phyloP scores from a whole-genome alignment of 2,113 vertebrate genomes.

The Urocitellus parryii region DNA sequence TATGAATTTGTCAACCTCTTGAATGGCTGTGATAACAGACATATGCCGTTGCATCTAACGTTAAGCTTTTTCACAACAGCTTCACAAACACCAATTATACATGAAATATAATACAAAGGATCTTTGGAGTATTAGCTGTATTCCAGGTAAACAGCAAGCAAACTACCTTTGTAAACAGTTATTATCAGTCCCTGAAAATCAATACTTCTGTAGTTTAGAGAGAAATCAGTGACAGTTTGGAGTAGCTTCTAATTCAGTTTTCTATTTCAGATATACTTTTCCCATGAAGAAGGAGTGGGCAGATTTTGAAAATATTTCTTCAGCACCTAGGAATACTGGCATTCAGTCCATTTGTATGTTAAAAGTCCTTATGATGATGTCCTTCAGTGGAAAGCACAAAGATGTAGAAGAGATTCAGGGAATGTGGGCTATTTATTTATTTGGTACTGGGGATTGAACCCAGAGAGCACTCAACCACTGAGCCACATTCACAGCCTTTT shows the following conservation, averaged over 20 bases:
- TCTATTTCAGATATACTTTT: neutral
- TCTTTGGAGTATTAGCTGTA: neutral
- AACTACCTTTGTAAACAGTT: neutral
- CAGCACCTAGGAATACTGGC: neutral
- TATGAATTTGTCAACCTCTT: too few relatives aligned
- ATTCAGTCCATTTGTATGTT: neutral
- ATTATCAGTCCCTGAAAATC: neutral
- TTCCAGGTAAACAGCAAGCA: neutral
- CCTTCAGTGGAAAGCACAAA: neutral
- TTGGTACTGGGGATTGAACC: neutral
- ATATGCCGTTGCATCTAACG: too few relatives aligned
- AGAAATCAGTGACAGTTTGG: neutral
- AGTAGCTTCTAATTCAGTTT: neutral
- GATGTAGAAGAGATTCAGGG: neutral
- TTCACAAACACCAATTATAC: neutral
- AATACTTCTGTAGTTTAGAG: neutral
- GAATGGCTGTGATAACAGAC: too few relatives aligned
- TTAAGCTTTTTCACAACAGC: constrained; percentile 16
- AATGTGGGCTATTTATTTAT: neutral
- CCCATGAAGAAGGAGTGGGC: neutral
- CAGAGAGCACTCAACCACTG: too few relatives aligned
- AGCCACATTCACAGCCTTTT: too few relatives aligned
- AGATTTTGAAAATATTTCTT: constrained; percentile 14
- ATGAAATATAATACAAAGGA: neutral
- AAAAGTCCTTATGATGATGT: neutral